Base-by-base conservation (phyloP, 1,140 invertebrate genomes). In the Drosophila arizonae region DNA sequence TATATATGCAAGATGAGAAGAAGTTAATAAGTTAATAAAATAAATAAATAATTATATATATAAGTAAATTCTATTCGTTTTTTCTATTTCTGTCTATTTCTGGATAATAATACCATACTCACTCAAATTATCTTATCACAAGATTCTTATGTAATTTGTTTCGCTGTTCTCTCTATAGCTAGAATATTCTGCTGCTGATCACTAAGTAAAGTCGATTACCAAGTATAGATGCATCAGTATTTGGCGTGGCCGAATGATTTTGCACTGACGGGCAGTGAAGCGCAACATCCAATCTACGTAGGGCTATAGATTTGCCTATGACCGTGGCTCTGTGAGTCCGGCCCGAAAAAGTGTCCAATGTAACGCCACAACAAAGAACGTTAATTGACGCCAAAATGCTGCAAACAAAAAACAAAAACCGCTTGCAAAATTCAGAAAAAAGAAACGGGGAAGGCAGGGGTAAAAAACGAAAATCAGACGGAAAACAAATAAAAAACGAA, bases 281-380 rank as follows among this genome's bases (percentile, higher is more conserved):
- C 85, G 71, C 68, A 88, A 68, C 84, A 66, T 84, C 76, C 82
- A 88, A 87, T 87, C 76, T 87, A 88, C 76, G 76, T 71, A 62
- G 65, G 52, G 55, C 75, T 65, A 72, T 78, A 54, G 73, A 70
- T 68, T 55, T 57, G 75, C 46, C 33, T 76, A 71, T 73, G 81
- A 60, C 71, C 62, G 63, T 68, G 81, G 63, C 63, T 56, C 33
- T 77, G 72, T 79, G 57, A 66, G 73, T 52, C 62, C 50, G 70
- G 45, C 4, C 62, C 43, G 62, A 72, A 86, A 89, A 89, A 84
- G 75, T 90, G 85, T 90, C 81, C 89, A 82, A 90, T 88, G 89
- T 90, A 90, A 84, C 89, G 89, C 89, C 89, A 90, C 84, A 88
- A 88, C 84, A 88, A 88, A 88, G 84, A 88, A 88, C 84, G 84